phyloP scores from a whole-genome alignment of 2,888 invertebrate species.

The Meteorus colon region DNA sequence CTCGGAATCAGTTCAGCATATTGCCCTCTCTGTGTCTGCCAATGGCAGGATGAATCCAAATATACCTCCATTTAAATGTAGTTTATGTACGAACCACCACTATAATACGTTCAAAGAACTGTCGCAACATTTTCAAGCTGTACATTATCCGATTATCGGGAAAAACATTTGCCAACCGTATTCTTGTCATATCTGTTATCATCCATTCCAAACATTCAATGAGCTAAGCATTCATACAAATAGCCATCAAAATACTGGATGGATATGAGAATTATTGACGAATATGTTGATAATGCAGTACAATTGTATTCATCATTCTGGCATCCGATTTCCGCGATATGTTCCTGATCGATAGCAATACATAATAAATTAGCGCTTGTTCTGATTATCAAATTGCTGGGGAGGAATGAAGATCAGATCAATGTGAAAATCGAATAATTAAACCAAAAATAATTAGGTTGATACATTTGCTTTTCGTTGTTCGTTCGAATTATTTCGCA shows the following conservation, averaged over 20 bases:
- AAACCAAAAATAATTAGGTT: neutral
- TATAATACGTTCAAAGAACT: slow-evolving; percentile 15
- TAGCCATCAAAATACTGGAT: slow-evolving; percentile 6
- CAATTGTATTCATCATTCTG: neutral
- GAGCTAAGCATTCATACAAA: slow-evolving; percentile 12
- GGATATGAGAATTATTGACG: slow-evolving; percentile 1
- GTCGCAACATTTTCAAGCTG: slow-evolving; percentile 20
- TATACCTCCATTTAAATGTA: slow-evolving; percentile 23
- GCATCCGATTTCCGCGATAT: neutral
- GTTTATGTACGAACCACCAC: slow-evolving; percentile 27
- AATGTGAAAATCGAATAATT: neutral
- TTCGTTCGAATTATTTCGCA: neutral
- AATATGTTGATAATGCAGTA: neutral
- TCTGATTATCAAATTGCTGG: neutral
- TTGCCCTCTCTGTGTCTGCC: neutral
- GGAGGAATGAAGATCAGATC: neutral
- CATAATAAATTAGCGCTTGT: neutral
- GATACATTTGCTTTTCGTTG: neutral
- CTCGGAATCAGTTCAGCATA: neutral
- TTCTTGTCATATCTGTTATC: slow-evolving; percentile 22
- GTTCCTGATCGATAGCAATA: neutral
- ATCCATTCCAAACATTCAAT: slow-evolving; percentile 8
- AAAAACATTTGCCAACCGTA: slow-evolving; percentile 8
- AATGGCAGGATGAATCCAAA: neutral
- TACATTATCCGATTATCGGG: slow-evolving; percentile 1